Evolutionary conservation across 2,888 invertebrate genomes (phyloP).

Genomic region (Eupeodes latifasciatus): DNA sequence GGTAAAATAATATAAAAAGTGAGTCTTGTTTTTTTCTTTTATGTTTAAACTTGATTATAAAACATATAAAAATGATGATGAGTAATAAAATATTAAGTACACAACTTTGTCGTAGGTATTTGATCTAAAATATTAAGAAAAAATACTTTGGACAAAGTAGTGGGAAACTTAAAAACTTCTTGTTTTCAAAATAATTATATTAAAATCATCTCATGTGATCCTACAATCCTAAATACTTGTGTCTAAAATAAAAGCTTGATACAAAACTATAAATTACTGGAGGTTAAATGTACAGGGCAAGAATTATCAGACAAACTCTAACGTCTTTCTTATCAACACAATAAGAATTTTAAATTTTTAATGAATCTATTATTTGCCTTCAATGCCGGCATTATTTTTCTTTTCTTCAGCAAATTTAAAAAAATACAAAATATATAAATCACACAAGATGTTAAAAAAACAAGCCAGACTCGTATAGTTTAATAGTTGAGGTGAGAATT

Average conservation of each 20-base stretch:
- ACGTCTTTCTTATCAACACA: too few relatives aligned
- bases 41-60: constrained; percentile 39
- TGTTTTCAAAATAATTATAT: too few relatives aligned
- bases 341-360: too few relatives aligned
- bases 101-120: not conserved
- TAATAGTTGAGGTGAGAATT: constrained; percentile 29
- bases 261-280: too few relatives aligned
- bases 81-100: constrained; percentile 9
- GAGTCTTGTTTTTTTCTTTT: constrained; percentile 49
- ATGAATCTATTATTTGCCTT: too few relatives aligned
- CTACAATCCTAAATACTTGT: too few relatives aligned
- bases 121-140: not conserved
- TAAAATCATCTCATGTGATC: too few relatives aligned
- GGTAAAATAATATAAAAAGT: constrained; percentile 48
- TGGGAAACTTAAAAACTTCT: too few relatives aligned
- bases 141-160: too few relatives aligned
- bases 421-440: not conserved
- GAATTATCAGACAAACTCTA: too few relatives aligned
- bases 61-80: constrained; percentile 8
- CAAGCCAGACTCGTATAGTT: not conserved
- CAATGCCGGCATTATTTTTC: not conserved
- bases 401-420: not conserved
- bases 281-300: too few relatives aligned
- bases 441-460: constrained; percentile 19
- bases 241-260: too few relatives aligned